phyloP scores from a whole-genome alignment of 2,113 vertebrate genomes.

The Leptocoma aspasia region DNA sequence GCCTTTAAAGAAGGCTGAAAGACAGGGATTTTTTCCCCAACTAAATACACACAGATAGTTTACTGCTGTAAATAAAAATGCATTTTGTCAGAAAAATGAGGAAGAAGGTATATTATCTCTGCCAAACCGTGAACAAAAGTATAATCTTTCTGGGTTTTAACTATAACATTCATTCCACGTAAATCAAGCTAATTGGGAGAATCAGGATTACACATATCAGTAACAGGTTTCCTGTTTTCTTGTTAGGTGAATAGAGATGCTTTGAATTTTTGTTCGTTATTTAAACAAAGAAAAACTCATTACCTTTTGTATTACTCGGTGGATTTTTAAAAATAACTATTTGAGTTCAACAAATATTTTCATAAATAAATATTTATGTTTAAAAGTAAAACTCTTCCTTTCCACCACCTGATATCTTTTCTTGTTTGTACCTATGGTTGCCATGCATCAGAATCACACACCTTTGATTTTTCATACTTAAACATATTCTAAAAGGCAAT shows the following conservation, averaged over 20 bases:
- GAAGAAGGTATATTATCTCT: constrained; percentile 49
- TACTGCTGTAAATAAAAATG: constrained; percentile 32
- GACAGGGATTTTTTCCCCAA: constrained; percentile 3
- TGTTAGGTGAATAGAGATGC: background rate
- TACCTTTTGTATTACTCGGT: background rate
- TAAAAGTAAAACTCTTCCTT: background rate
- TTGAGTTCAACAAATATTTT: background rate
- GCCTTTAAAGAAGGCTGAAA: constrained; percentile 53
- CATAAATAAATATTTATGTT: background rate
- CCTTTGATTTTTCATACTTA: background rate
- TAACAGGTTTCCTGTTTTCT: background rate
- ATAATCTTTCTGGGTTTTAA: background rate
- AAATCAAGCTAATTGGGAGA: background rate
- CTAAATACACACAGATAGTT: constrained; percentile 62
- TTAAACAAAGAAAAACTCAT: background rate
- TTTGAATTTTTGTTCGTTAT: background rate
- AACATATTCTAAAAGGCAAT: background rate
- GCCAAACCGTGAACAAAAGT: constrained; percentile 41
- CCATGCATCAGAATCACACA: background rate
- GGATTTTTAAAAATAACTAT: background rate
- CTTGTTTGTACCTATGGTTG: background rate
- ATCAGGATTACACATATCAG: background rate
- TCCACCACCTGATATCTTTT: background rate
- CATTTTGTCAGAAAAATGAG: constrained; percentile 29
- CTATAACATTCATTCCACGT: background rate